Evolutionary conservation across 2,888 invertebrate genomes (phyloP), one percentile per base, ranked within the genome.

Genomic region (Polydrusus cervinus): DNA sequence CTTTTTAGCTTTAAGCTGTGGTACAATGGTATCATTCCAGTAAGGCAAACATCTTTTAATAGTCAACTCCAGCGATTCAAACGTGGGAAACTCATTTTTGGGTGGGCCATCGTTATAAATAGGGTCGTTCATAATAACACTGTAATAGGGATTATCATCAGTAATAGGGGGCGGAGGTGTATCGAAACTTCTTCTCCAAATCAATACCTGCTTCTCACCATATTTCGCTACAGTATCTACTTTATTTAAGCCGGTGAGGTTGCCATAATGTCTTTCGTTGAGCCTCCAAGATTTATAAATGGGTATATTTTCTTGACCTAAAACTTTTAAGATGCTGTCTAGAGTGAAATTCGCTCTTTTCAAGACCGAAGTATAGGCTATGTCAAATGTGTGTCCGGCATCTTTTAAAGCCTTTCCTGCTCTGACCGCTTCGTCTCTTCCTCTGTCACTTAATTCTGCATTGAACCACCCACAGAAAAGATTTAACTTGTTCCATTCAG

Each of bases 211-310:
- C 62, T 93, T 92, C 84, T 95, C 95, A 11, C 96, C 96, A 87
- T 94, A 96, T 84, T 94, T 94, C 67, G 93, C 92, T 64, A 95
- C 95, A 18, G 95, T 94, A 87, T 95, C 94, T 0, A 93, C 91
- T 86, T 96, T 96, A 84, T 96, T 94, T 75, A 94, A 89, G 18
- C 81, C 81, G 13, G 95, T 96, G 7, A 96, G 90, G 49, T 94
- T 94, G 65, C 96, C 96, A 82, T 96, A 96, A 84, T 96, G 96
- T 74, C 96, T 91, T 86, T 96, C 96, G 82, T 96, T 96, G 34
- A 96, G 88, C 13, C 95, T 90, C 96, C 96, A 96, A 10, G 94
- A 93, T 83, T 92, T 92, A 6, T 89, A 85, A 8, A 93, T 87
- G 0, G 93, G 92, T 78, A 96, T 86, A 79, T 91, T 89, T n/a